These are phyloP conservation scores for Orchestes rusci DNA, from an alignment of 2,888 invertebrate species.

Conservation along the genomic window DNA sequence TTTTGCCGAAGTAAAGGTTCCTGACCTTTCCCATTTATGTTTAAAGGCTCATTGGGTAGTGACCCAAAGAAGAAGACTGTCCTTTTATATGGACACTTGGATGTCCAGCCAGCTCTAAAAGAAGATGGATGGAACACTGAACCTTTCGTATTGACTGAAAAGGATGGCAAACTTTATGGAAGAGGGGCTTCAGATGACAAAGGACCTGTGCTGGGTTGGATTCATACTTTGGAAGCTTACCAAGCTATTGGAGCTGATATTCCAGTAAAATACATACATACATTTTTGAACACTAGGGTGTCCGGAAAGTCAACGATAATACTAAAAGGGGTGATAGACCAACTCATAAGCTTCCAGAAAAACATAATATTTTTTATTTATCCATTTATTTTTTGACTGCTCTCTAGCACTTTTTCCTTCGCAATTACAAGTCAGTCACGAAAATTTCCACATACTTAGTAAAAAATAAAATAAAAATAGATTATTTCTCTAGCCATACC, in stretches of 20 bases:
- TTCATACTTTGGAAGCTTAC: slow-evolving; percentile 87
- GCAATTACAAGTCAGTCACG: no score
- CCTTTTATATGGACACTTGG: slow-evolving; percentile 93
- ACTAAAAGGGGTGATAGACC: no score
- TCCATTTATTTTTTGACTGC: no score
- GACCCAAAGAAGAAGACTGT: slow-evolving; percentile 87
- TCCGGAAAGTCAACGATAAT: no score
- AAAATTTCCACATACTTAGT: no score
- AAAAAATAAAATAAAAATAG: no score
- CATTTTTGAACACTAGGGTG: background rate
- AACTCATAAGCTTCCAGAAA: no score
- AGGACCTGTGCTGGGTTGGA: slow-evolving; percentile 88
- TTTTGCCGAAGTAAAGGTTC: no score
- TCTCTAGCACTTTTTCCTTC: no score
- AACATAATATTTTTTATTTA: no score
- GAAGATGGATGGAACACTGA: slow-evolving; percentile 95
- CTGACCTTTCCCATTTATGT: no score
- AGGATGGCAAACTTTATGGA: slow-evolving; percentile 83
- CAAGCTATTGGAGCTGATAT: slow-evolving; percentile 55
- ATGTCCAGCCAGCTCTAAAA: slow-evolving; percentile 91
- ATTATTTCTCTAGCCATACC: no score
- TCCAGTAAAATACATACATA: slow-evolving; percentile 43
- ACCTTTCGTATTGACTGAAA: slow-evolving; percentile 84
- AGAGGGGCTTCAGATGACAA: slow-evolving; percentile 90
- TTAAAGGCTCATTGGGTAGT: slow-evolving; percentile 66